Evolutionary conservation across 2,113 vertebrate species (phyloP), one percentile per base, ranked within the genome.

Genomic region (Sinocyclocheilus maitianheensis): DNA sequence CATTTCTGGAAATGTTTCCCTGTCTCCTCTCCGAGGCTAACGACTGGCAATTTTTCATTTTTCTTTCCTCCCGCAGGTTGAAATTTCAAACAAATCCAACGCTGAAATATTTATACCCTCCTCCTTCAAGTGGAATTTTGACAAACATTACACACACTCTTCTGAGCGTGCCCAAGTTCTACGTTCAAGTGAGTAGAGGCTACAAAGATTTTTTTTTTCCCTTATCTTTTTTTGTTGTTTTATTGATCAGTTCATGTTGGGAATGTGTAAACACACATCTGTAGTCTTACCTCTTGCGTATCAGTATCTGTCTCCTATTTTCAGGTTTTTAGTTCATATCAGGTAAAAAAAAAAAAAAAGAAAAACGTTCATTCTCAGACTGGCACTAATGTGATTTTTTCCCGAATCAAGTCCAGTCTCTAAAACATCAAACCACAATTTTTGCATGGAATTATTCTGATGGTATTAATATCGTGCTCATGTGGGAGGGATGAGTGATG

Each of bases 31-130:
- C 43, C 16, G 24, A 46, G 30, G 48, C 48, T 58, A 62, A 65
- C 2, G 0, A 65, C 24, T 72, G 13, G 20, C 67, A 76, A 60
- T 77, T 43, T 86, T 74, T 76, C 84, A 69, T 75, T 11, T 60
- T n/a, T 62, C 43, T 9, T 87, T 80, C 87, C 22, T 83, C 84
- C 80, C 58, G 55, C 93, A 99, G 98, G 90, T 94, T 99, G 92
- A 97, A 96, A 10, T 99, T 97, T 94, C 96, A 97, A 79, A 89
- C 95, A 76, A 98, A 97, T 94, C 98, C 98, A 81, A 97, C 96
- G 84, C 94, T 99, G 92, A 99, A 97, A 89, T 99, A 99, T 92
- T 95, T 98, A 92, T 99, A 99, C 90, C 98, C 98, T 34, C 97
- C 98, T 16, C 98, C 97, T 89, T 97, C 97, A 55, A 96, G 93